phyloP scores from a whole-genome alignment of 1,140 invertebrate genomes.

The Pemphigus obesinymphae region DNA sequence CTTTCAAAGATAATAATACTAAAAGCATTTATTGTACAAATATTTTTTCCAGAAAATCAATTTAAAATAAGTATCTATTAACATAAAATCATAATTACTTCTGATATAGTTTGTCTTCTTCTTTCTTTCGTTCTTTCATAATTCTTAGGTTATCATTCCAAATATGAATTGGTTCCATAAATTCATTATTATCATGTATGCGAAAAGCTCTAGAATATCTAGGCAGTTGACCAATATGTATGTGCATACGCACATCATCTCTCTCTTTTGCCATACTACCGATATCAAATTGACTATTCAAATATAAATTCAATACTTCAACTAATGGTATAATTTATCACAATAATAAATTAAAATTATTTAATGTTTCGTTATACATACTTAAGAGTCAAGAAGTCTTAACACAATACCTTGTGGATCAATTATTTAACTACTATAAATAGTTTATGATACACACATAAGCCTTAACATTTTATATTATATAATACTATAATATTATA shows the following conservation, averaged over 20 bases:
- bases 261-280: background rate
- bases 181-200: background rate
- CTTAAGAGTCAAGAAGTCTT: background rate
- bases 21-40: too few relatives aligned
- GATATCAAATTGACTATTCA: background rate
- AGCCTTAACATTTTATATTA: too few relatives aligned
- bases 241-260: background rate
- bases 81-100: too few relatives aligned
- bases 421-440: background rate
- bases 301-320: background rate
- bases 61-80: too few relatives aligned
- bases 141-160: conserved; percentile 17
- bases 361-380: background rate
- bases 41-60: too few relatives aligned
- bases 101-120: conserved; percentile 10
- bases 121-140: background rate
- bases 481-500: too few relatives aligned
- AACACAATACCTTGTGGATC: background rate
- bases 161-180: conserved; percentile 10
- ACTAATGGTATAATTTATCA: background rate
- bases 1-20: too few relatives aligned
- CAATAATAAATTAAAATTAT: background rate
- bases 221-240: conserved; percentile 7
- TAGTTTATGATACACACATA: too few relatives aligned
- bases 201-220: background rate